phyloP scores from a whole-genome alignment of 2,888 invertebrate genomes.

The Callosobruchus maculatus region DNA sequence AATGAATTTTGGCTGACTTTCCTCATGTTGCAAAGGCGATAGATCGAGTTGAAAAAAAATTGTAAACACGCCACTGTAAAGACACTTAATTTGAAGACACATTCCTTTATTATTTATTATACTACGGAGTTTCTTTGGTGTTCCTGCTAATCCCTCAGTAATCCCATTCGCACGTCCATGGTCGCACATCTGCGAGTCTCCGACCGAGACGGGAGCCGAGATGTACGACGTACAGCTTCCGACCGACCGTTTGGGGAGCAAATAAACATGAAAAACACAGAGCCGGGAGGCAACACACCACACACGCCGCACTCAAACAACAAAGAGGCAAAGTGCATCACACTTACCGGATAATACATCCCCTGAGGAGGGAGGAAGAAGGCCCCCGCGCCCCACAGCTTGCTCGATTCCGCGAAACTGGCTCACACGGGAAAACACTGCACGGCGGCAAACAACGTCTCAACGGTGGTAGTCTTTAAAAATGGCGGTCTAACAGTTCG shows the following conservation, averaged over 20 bases:
- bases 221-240: background rate
- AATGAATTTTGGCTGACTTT: no score
- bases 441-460: conserved; percentile 29
- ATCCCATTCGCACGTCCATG: background rate
- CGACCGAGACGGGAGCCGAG: background rate
- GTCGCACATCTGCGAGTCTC: background rate
- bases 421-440: conserved; percentile 46
- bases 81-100: no score
- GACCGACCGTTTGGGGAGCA: background rate
- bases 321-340: no score
- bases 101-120: no score
- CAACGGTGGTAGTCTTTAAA: conserved; percentile 9
- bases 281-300: background rate
- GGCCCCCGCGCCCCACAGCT: conserved; percentile 96
- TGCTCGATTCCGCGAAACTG: conserved; percentile 63
- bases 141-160: no score
- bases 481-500: background rate
- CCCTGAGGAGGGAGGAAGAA: conserved; percentile 95
- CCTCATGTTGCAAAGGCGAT: no score
- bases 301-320: no score
- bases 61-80: no score
- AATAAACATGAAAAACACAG: background rate
- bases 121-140: no score
- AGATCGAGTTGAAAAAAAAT: no score
- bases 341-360: conserved; percentile 94